Percentiles rank a stretch among this genome's conserved stretches.
Conservation (phyloP, 2,113 vertebrate species). For the Melanotaenia duboulayi region DNA sequence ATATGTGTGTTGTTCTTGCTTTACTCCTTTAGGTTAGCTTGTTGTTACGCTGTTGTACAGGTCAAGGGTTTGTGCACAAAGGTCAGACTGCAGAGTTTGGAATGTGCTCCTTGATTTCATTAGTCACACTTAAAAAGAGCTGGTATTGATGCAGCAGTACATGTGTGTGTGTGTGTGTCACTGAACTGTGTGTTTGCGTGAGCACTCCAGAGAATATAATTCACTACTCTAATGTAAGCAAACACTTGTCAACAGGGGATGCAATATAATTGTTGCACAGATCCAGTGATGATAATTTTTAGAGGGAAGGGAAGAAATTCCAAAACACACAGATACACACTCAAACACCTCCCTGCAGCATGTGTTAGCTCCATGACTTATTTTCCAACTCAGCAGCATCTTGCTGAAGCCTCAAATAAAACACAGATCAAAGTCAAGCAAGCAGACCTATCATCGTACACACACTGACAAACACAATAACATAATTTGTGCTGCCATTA, state of each 20-base stretch:
- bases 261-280: slow-evolving; percentile 14
- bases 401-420: slow-evolving; percentile 78
- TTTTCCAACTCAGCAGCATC: slow-evolving; percentile 76
- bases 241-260: slow-evolving; percentile 31
- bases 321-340: slow-evolving; percentile 24
- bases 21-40: slow-evolving; percentile 46
- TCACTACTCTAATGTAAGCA: slow-evolving; percentile 31
- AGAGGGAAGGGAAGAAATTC: slow-evolving; percentile 14
- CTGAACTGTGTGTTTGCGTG: slow-evolving; percentile 19
- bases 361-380: slow-evolving; percentile 64
- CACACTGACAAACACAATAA: slow-evolving; percentile 30
- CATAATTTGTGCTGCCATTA: slow-evolving; percentile 36
- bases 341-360: slow-evolving; percentile 62
- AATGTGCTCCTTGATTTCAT: slow-evolving; percentile 64
- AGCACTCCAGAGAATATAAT: slow-evolving; percentile 10
- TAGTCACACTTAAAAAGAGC: slow-evolving; percentile 36
- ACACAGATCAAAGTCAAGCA: slow-evolving; percentile 74
- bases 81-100: slow-evolving; percentile 41
- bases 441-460: slow-evolving; percentile 48
- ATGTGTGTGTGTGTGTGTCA: slow-evolving; percentile 3
- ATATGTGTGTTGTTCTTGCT: slow-evolving; percentile 41
- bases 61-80: slow-evolving; percentile 49
- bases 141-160: background rate
- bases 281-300: too few species aligned
- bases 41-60: slow-evolving; percentile 45